Percentiles rank a stretch among this genome's conserved stretches.
Conservation (phyloP, 2,797 vertebrate species). For the Pantherophis vulpinus region DNA sequence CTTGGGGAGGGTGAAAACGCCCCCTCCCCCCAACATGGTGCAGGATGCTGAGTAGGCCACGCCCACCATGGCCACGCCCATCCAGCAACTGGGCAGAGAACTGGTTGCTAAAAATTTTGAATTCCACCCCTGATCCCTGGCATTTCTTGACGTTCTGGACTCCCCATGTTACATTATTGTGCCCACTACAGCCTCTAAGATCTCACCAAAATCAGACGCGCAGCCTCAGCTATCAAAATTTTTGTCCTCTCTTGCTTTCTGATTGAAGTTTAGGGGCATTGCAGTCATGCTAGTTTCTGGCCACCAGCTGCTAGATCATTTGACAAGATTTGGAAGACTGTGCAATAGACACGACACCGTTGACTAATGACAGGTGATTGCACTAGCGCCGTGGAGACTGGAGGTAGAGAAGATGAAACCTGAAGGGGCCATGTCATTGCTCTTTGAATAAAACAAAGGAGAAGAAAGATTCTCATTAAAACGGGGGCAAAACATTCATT, state of each 20-base stretch:
- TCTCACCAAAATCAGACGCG: background rate
- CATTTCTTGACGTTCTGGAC: background rate
- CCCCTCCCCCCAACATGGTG: too few species aligned
- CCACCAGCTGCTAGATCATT: background rate
- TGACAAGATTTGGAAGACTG: background rate
- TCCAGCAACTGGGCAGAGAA: too few species aligned
- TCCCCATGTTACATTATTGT: background rate
- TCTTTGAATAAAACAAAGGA: background rate
- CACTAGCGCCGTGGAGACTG: background rate
- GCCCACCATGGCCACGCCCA: too few species aligned
- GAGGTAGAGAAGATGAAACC: background rate
- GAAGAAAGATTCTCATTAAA: slow-evolving; percentile 52
- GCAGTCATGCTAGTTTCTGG: background rate
- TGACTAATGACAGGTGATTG: background rate
- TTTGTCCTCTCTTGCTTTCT: background rate
- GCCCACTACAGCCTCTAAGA: background rate
- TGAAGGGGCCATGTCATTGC: background rate
- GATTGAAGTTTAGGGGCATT: background rate
- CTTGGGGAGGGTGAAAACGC: too few species aligned
- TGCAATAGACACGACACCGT: background rate
- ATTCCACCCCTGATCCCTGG: background rate
- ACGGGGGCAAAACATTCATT: slow-evolving; percentile 59
- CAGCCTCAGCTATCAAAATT: too few species aligned
- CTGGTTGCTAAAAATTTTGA: too few species aligned
- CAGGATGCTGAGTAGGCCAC: too few species aligned